Percentiles rank a stretch among this genome's conserved stretches.
phyloP scores from a whole-genome alignment of 1,140 invertebrate genomes.

The Schlechtendalia chinensis region DNA sequence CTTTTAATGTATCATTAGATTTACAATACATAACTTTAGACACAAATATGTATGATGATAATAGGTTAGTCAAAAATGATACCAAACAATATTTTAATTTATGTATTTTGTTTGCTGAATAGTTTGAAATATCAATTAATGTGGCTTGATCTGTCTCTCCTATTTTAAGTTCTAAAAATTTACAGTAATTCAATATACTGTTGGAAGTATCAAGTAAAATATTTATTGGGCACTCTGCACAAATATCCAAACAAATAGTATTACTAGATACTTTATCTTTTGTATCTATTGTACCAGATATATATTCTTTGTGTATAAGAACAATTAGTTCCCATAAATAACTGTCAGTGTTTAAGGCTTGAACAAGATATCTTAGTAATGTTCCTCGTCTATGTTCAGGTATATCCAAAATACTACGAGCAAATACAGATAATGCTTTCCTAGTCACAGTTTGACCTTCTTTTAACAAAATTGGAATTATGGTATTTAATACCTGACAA shows the following conservation, averaged over 20 bases:
- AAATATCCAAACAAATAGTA: slow-evolving; percentile 39
- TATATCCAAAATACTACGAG: slow-evolving; percentile 83
- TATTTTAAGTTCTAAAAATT: slow-evolving; percentile 45
- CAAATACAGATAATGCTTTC: slow-evolving; percentile 66
- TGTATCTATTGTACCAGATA: slow-evolving; percentile 18
- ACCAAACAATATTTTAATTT: slow-evolving; percentile 47
- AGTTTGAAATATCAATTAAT: slow-evolving; percentile 37
- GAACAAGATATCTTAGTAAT: slow-evolving; percentile 66
- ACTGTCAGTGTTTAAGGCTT: slow-evolving; percentile 67
- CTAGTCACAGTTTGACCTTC: slow-evolving; percentile 66
- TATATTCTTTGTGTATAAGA: slow-evolving; percentile 61
- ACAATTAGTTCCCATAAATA: slow-evolving; percentile 77
- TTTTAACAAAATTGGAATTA: slow-evolving; percentile 79
- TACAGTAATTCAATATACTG: slow-evolving; percentile 42
- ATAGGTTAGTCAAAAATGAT: slow-evolving; percentile 36
- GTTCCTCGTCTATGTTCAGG: slow-evolving; percentile 81
- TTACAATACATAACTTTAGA: slow-evolving; percentile 46
- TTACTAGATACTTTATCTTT: slow-evolving; percentile 45
- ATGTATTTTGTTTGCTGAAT: slow-evolving; percentile 37
- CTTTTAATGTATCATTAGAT: slow-evolving; percentile 31
- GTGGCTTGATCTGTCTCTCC: slow-evolving; percentile 33
- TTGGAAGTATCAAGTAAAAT: slow-evolving; percentile 36
- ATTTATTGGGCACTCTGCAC: slow-evolving; percentile 42
- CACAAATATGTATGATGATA: slow-evolving; percentile 41
- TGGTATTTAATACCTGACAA: slow-evolving; percentile 81